Evolutionary conservation across 2,888 invertebrate genomes (phyloP).

Genomic region (Acanthosepion esculentum): DNA sequence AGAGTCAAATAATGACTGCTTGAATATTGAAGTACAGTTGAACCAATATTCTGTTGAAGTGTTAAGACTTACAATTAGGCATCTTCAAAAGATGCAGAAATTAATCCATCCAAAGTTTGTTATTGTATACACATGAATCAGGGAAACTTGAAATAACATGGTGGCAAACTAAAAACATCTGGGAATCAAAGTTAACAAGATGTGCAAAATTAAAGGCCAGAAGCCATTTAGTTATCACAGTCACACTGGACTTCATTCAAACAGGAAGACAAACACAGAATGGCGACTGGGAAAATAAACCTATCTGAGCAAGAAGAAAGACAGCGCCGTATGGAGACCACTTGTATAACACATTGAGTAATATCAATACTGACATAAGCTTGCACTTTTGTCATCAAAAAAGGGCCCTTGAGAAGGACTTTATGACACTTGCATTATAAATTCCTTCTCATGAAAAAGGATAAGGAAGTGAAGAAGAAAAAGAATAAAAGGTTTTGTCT

Average conservation of each 20-base stretch:
- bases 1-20: too few species aligned
- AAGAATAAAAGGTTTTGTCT: too few species aligned
- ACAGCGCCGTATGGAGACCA: background rate
- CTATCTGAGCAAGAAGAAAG: background rate
- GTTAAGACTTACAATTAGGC: too few species aligned
- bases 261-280: background rate
- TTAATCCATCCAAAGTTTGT: background rate
- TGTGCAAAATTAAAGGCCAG: background rate
- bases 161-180: background rate
- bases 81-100: background rate
- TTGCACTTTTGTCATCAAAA: background rate
- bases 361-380: background rate
- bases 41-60: too few species aligned
- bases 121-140: background rate
- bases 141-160: background rate
- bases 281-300: background rate
- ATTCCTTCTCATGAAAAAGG: background rate
- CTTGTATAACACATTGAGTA: background rate
- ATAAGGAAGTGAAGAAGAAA: too few species aligned
- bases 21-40: too few species aligned
- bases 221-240: background rate
- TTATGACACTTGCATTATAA: background rate
- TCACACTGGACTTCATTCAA: constrained; percentile 13
- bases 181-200: background rate
- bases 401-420: background rate